phyloP scores from a whole-genome alignment of 2,797 vertebrate genomes.

The Eurystomus glaucurus region DNA sequence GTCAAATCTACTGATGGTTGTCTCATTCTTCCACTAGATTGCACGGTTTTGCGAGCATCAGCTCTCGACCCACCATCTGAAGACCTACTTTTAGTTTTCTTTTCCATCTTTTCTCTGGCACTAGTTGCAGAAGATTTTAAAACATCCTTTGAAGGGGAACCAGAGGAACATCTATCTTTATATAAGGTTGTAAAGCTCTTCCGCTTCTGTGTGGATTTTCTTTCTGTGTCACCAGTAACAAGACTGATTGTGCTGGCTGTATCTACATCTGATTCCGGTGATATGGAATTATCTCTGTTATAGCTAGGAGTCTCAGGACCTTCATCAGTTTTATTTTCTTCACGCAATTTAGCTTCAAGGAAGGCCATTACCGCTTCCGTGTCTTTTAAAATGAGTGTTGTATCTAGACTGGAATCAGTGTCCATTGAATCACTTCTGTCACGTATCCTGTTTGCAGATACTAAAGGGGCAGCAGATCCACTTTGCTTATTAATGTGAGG shows the following conservation, averaged over 20 bases:
- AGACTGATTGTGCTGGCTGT: slow-evolving; percentile 95
- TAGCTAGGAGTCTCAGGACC: slow-evolving; percentile 86
- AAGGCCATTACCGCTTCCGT: slow-evolving; percentile 99
- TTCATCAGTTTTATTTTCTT: slow-evolving; percentile 93
- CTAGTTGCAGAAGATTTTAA: slow-evolving; percentile 84
- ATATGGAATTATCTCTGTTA: slow-evolving; percentile 90
- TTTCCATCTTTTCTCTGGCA: slow-evolving; percentile 93
- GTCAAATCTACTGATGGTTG: slow-evolving; percentile 94
- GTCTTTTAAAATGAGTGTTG: slow-evolving; percentile 96
- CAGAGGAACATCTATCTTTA: slow-evolving; percentile 92
- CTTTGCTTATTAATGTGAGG: slow-evolving; percentile 92
- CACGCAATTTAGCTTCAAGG: slow-evolving; percentile 95
- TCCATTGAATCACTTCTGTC: slow-evolving; percentile 94
- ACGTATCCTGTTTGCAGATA: slow-evolving; percentile 77
- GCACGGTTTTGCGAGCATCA: slow-evolving; percentile 86
- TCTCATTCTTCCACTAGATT: slow-evolving; percentile 88
- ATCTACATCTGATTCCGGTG: slow-evolving; percentile 96
- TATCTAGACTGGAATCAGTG: slow-evolving; percentile 92
- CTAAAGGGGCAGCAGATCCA: slow-evolving; percentile 72
- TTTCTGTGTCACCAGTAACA: slow-evolving; percentile 89
- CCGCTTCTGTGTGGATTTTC: slow-evolving; percentile 89
- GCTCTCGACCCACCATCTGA: slow-evolving; percentile 83
- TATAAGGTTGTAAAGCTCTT: slow-evolving; percentile 94
- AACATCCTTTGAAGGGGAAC: slow-evolving; percentile 85
- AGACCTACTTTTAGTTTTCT: slow-evolving; percentile 90